These are phyloP conservation scores for Vesta saturnalis DNA, from an alignment of 2,888 invertebrate genomes.

Conservation along the genomic window DNA sequence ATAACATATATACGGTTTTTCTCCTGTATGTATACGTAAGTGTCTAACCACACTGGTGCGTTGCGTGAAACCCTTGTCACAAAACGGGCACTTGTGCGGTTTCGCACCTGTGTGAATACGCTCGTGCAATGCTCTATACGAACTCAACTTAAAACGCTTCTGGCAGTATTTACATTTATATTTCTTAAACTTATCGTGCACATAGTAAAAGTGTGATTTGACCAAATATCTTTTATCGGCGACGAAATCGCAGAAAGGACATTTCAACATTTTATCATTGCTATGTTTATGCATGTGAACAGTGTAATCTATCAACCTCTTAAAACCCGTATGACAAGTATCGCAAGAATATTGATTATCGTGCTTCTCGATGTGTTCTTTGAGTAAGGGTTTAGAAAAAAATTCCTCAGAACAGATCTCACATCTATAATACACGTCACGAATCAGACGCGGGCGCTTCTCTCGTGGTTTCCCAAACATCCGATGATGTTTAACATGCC, in stretches of 20 bases:
- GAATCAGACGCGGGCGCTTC: conserved; percentile 24
- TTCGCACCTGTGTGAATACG: conserved; percentile 65
- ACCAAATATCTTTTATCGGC: conserved; percentile 48
- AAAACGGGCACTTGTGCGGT: conserved; percentile 53
- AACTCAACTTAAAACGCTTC: conserved; percentile 64
- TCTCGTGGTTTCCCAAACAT: conserved; percentile 25
- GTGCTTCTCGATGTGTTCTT: conserved; percentile 32
- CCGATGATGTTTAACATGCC: too few relatives aligned
- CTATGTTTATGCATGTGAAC: conserved; percentile 52
- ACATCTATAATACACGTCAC: conserved; percentile 30
- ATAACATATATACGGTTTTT: conserved; percentile 56
- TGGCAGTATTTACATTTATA: conserved; percentile 51
- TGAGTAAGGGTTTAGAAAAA: conserved; percentile 7
- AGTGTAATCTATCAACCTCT: conserved; percentile 36
- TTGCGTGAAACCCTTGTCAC: conserved; percentile 43
- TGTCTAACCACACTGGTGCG: conserved; percentile 40
- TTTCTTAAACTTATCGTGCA: conserved; percentile 62
- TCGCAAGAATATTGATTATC: conserved; percentile 37
- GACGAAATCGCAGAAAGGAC: conserved; percentile 51
- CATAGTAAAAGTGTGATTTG: conserved; percentile 48
- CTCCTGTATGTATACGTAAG: conserved; percentile 46
- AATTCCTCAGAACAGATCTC: conserved; percentile 33
- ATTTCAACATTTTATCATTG: conserved; percentile 51
- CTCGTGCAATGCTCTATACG: conserved; percentile 70
- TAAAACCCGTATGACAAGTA: conserved; percentile 38